Conservation (phyloP, 2,797 vertebrate species). For the Protosalanx chinensis region DNA sequence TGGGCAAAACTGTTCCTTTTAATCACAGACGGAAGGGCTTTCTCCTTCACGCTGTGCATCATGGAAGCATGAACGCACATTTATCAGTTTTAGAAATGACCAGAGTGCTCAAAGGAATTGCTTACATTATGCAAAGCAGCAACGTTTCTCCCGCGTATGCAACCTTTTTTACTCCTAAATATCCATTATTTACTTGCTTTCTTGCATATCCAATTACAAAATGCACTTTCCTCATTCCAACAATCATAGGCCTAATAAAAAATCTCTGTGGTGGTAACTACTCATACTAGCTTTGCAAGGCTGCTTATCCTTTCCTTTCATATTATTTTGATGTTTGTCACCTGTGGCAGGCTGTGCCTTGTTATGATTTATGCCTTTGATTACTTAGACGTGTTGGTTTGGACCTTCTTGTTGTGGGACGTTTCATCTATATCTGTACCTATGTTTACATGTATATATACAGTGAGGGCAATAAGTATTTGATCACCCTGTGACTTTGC, state of each 20-base stretch:
- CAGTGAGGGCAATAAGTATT: too few relatives aligned
- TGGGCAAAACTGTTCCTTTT: conserved; percentile 40
- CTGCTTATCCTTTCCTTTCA: conserved; percentile 42
- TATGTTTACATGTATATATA: conserved; percentile 26
- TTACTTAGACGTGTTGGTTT: conserved; percentile 30
- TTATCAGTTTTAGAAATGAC: conserved; percentile 62
- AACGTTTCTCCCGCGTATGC: conserved; percentile 62
- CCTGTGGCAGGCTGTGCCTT: conserved; percentile 35
- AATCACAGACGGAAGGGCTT: conserved; percentile 54
- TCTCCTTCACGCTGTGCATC: conserved; percentile 46
- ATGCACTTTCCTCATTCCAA: conserved; percentile 63
- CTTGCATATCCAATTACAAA: conserved; percentile 71
- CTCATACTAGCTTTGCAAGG: conserved; percentile 64
- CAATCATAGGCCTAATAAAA: conserved; percentile 48
- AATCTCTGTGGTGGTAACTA: conserved; percentile 62
- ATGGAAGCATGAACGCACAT: conserved; percentile 59
- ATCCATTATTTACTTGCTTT: conserved; percentile 70
- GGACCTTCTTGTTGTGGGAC: background rate
- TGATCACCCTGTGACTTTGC: too few relatives aligned
- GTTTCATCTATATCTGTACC: background rate
- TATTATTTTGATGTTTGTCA: conserved; percentile 53
- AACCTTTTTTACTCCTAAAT: conserved; percentile 64
- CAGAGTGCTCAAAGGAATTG: conserved; percentile 51
- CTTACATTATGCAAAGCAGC: conserved; percentile 62
- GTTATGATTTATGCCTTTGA: conserved; percentile 17